phyloP scores from a whole-genome alignment of 2,113 vertebrate species.

The Felis chaus region DNA sequence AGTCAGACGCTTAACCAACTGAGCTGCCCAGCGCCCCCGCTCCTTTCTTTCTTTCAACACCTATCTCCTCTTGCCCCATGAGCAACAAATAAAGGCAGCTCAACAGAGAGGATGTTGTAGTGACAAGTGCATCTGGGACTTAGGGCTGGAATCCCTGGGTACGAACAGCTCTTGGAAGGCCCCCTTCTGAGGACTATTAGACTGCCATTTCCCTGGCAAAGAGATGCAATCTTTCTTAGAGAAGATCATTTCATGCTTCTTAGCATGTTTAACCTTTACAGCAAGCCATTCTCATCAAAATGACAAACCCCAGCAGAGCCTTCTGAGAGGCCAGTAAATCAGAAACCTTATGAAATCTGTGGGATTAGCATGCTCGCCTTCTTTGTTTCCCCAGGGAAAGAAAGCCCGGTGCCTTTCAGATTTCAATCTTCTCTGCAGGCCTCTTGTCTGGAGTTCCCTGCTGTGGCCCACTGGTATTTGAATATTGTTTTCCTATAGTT shows the following conservation, averaged over 20 bases:
- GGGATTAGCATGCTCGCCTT: slow-evolving; percentile 38
- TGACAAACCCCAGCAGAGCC: slow-evolving; percentile 71
- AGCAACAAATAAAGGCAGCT: neutral
- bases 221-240: slow-evolving; percentile 61
- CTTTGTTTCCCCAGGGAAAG: slow-evolving; percentile 36
- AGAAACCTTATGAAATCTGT: slow-evolving; percentile 66
- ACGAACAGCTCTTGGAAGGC: neutral
- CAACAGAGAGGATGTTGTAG: neutral
- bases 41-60: neutral
- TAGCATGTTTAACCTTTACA: slow-evolving; percentile 78
- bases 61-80: neutral
- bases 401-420: slow-evolving; percentile 32
- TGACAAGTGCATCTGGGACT: neutral
- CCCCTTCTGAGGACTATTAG: slow-evolving; percentile 7
- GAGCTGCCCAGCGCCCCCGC: too few species aligned
- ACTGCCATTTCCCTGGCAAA: slow-evolving; percentile 51
- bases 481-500: slow-evolving; percentile 58
- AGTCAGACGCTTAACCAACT: too few species aligned
- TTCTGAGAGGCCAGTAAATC: slow-evolving; percentile 74
- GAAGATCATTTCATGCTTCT: slow-evolving; percentile 79
- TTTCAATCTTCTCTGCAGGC: slow-evolving; percentile 50
- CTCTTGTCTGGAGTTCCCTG: slow-evolving; percentile 60
- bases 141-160: neutral
- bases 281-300: slow-evolving; percentile 75
- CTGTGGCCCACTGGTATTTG: slow-evolving; percentile 66